Conservation (phyloP, 2,113 vertebrate genomes). For the Aspiorhynchus laticeps region DNA sequence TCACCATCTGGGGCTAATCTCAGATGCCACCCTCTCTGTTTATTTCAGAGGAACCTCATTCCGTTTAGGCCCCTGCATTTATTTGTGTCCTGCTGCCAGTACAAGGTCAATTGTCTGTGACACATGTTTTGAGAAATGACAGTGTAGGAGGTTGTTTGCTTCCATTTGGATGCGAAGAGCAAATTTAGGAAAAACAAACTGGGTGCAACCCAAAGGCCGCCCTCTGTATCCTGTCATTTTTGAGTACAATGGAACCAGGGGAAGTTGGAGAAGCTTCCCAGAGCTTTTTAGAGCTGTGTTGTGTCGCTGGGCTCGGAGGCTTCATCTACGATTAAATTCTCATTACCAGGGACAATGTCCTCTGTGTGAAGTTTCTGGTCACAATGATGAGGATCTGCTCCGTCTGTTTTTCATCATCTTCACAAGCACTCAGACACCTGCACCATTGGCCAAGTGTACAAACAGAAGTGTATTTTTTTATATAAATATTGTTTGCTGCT, state of each 20-base stretch:
- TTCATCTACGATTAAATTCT: constrained; percentile 49
- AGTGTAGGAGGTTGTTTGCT: constrained; percentile 51
- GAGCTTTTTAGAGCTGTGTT: constrained; percentile 62
- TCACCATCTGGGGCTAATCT: constrained; percentile 62
- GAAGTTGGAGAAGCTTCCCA: constrained; percentile 65
- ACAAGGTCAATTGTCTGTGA: constrained; percentile 46
- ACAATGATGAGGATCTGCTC: not conserved
- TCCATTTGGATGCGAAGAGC: constrained; percentile 58
- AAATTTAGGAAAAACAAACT: constrained; percentile 65
- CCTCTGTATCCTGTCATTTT: constrained; percentile 72
- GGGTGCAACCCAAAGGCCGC: constrained; percentile 70
- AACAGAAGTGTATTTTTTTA: not conserved
- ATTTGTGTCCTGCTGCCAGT: constrained; percentile 37
- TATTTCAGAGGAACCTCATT: constrained; percentile 23
- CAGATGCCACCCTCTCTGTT: constrained; percentile 1
- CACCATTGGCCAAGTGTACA: not conserved
- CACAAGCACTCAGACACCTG: constrained; percentile 17
- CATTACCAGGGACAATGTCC: constrained; percentile 26
- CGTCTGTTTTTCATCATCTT: not conserved
- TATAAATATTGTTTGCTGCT: not conserved
- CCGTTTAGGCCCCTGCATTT: constrained; percentile 2
- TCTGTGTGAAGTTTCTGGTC: constrained; percentile 3
- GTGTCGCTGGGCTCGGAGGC: constrained; percentile 54
- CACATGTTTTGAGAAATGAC: constrained; percentile 42
- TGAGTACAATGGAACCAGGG: constrained; percentile 65